A percentile compares a stretch with the other conserved stretches of the same genome.
phyloP scores from a whole-genome alignment of 2,113 vertebrate genomes.

The Triplophysa tibetana region DNA sequence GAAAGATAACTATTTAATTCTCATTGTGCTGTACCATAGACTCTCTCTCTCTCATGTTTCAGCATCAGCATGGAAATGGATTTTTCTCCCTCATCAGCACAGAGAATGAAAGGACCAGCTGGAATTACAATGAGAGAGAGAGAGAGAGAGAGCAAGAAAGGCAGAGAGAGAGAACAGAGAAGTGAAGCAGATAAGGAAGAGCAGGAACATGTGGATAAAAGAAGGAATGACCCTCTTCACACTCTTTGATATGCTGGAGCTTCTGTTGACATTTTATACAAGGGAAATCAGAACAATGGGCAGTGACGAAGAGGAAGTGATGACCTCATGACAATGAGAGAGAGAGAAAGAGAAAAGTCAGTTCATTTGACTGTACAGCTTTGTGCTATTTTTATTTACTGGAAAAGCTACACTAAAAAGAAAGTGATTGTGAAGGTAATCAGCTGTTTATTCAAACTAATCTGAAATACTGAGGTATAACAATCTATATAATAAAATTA shows the following conservation, averaged over 20 bases:
- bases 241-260: neutral
- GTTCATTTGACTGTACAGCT: no score
- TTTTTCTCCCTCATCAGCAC: constrained; percentile 36
- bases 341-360: no score
- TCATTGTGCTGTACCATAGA: constrained; percentile 14
- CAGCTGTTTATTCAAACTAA: no score
- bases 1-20: constrained; percentile 17
- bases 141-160: neutral
- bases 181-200: constrained; percentile 6
- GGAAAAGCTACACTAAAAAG: no score
- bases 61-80: constrained; percentile 33
- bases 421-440: no score
- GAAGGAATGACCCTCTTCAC: constrained; percentile 13
- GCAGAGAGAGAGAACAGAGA: neutral
- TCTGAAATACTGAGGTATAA: no score
- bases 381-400: no score
- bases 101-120: constrained; percentile 49
- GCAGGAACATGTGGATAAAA: constrained; percentile 10
- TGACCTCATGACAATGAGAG: no score
- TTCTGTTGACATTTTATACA: constrained; percentile 10
- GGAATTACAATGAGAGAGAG: constrained; percentile 46
- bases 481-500: no score
- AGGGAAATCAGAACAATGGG: neutral
- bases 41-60: constrained; percentile 5
- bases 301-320: neutral